Evolutionary conservation across 2,113 vertebrate species (phyloP).

Genomic region (Oryzias curvinotus): DNA sequence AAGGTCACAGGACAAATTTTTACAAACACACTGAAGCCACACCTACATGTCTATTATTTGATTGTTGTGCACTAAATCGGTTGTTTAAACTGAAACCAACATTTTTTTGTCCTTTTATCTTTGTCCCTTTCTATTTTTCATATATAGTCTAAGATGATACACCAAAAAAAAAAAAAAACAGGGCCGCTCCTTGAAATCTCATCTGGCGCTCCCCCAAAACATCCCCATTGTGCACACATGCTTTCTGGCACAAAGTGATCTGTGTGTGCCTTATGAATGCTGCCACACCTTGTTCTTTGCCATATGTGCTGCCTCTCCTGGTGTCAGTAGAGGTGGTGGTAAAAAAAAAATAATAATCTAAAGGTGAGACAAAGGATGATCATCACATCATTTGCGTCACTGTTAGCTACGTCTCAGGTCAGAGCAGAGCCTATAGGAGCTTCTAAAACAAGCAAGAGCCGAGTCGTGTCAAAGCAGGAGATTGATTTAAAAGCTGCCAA

Average conservation of each 20-base stretch:
- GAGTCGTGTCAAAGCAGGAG: constrained; percentile 33
- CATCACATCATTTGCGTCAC: constrained; percentile 64
- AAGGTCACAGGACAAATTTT: constrained; percentile 25
- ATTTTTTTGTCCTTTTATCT: constrained; percentile 21
- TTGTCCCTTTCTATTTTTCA: constrained; percentile 12
- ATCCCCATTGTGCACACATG: constrained; percentile 64
- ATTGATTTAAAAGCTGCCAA: constrained; percentile 34
- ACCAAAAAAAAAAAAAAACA: constrained; percentile 25
- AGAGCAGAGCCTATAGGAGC: constrained; percentile 46
- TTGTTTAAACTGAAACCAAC: constrained; percentile 29
- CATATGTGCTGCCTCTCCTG: constrained; percentile 60
- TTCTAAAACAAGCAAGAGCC: constrained; percentile 59
- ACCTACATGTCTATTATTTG: constrained; percentile 18
- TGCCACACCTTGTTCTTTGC: constrained; percentile 53
- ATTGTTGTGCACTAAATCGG: constrained; percentile 14
- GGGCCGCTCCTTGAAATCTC: constrained; percentile 33
- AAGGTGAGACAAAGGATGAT: constrained; percentile 61
- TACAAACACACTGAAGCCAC: constrained; percentile 24
- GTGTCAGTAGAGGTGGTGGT: constrained; percentile 37
- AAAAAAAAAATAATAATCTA: constrained; percentile 1
- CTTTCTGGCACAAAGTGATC: constrained; percentile 71
- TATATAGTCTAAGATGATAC: constrained; percentile 28
- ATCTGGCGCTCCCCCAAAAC: constrained; percentile 34
- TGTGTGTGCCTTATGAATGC: constrained; percentile 64
- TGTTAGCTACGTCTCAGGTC: constrained; percentile 65